phyloP scores from a whole-genome alignment of 1,140 invertebrate genomes.

The Lamellibrachia luymesi region DNA sequence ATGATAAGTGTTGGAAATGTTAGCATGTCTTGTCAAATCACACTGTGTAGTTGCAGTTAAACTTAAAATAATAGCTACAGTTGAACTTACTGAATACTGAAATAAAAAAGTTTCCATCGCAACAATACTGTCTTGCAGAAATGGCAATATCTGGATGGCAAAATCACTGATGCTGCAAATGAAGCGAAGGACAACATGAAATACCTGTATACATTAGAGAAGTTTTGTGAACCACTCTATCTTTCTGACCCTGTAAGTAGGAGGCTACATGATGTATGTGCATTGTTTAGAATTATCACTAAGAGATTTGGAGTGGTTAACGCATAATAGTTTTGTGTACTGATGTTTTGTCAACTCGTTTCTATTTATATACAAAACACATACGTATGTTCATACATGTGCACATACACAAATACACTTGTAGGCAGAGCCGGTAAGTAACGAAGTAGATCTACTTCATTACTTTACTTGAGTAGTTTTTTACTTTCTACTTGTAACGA shows the following conservation, averaged over 20 bases:
- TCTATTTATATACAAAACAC: neutral
- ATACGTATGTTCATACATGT: neutral
- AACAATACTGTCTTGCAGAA: constrained; percentile 32
- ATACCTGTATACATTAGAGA: constrained; percentile 90
- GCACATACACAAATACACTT: neutral
- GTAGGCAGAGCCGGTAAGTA: neutral
- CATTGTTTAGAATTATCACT: neutral
- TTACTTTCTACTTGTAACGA: too few species aligned
- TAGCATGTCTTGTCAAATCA: too few species aligned
- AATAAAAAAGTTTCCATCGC: too few species aligned
- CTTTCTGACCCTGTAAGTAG: constrained; percentile 78
- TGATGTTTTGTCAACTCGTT: neutral
- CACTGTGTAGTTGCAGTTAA: neutral
- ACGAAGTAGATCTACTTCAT: too few species aligned
- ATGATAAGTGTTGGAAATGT: too few species aligned
- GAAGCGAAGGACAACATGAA: constrained; percentile 93
- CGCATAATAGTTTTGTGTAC: neutral
- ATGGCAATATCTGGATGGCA: constrained; percentile 54
- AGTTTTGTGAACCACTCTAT: constrained; percentile 90
- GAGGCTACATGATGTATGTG: neutral
- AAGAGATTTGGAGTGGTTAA: neutral
- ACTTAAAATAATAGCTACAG: neutral
- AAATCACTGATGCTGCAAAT: constrained; percentile 63
- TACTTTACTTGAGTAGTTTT: too few species aligned
- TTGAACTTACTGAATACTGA: neutral